Base-by-base conservation (phyloP, 2,888 invertebrate species). In the Papilio gigon region DNA sequence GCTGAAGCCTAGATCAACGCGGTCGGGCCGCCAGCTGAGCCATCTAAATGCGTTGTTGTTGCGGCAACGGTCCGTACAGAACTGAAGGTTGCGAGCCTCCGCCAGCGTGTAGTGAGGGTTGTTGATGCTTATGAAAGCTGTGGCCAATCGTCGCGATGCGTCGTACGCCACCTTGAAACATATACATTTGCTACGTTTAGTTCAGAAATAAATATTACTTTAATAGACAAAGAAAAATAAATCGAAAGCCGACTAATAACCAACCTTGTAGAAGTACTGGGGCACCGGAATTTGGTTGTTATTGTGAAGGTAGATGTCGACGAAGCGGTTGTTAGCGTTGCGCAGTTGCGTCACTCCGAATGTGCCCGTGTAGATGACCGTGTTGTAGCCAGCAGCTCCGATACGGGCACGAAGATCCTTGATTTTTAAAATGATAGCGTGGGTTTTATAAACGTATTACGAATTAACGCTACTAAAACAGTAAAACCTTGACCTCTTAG, bases 121-220 rank as follows among this genome's bases (percentile, higher is more conserved):
- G 84, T 95, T 95, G 67, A 94, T 90, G 53, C 93, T 92, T 6
- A 95, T 78, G 75, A 95, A 93, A 1, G 93, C 95, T 0, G 94
- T 89, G 0, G 93, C 95, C 2, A 89, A 79, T 9, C 89, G 84
- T 0, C 80, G 85, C 0, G 76, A 76, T 0, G 90, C 84, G 67
- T 95, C 93, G 76, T 94, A 93, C 0, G 93, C 89, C 4, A 94
- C 92, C 90, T 94, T 59, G 17, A 67, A 63, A 68, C 5, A n/a
- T 20, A 2, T 11, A 0, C 1, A 6, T 20, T 20, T 20, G 44
- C 20, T 44, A 1, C 12, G 8, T 2, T 44, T 14, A 6, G n/a
- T n/a, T 40, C 40, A 1, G 17, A n/a, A n/a, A 2, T 2, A n/a
- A 14, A n/a, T n/a, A n/a, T n/a, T 40, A n/a, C n/a, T 40, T 17